Evolutionary conservation across 2,113 vertebrate species (phyloP).

Genomic region (Rhineura floridana): DNA sequence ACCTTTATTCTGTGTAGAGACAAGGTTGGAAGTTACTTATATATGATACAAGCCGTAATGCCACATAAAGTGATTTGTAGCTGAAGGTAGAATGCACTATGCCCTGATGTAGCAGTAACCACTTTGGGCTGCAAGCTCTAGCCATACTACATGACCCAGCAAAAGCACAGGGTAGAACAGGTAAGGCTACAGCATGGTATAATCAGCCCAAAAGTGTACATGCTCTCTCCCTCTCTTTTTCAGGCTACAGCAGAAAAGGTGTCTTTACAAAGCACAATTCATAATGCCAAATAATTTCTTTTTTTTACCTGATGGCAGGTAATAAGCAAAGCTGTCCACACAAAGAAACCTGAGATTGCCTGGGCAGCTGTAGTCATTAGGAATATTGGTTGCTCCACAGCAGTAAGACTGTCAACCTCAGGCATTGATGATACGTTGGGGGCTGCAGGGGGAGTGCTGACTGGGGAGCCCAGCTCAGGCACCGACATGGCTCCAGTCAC

Average conservation of each 20-base stretch:
- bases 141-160: not conserved
- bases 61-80: not conserved
- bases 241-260: not conserved
- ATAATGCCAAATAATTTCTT: not conserved
- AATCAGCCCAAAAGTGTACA: not conserved
- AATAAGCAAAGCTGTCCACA: conserved; percentile 94
- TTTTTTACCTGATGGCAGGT: conserved; percentile 93
- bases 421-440: conserved; percentile 83
- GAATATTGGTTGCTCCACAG: conserved; percentile 86
- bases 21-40: not conserved
- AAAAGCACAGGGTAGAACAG: not conserved
- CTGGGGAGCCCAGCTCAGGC: conserved; percentile 63
- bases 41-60: not conserved
- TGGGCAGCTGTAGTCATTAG: conserved; percentile 94
- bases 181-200: not conserved
- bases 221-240: too few species aligned
- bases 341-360: conserved; percentile 93
- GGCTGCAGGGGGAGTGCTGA: conserved; percentile 73
- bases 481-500: conserved; percentile 72
- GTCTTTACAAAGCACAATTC: not conserved
- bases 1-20: not conserved
- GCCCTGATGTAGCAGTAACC: not conserved
- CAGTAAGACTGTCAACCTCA: conserved; percentile 80
- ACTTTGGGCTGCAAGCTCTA: not conserved
- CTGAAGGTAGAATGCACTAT: not conserved